A percentile compares a stretch with the other conserved stretches of the same genome.
phyloP scores from a whole-genome alignment of 92 coral and sea anemone genomes.

The Heliopora coerulea region DNA sequence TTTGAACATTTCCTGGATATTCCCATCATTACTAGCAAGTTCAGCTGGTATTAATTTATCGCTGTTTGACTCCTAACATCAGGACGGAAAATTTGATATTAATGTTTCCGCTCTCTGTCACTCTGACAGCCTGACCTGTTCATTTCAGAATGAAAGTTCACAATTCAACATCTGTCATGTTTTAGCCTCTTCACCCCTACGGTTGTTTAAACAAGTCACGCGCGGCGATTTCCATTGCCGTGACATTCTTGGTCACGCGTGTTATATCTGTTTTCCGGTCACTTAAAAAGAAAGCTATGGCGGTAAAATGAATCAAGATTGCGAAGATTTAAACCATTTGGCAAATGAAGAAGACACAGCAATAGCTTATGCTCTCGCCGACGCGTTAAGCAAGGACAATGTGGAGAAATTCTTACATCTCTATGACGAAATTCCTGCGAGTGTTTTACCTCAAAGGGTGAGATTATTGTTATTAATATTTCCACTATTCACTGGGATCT shows the following conservation, averaged over 20 bases:
- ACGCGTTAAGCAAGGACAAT: slow-evolving; percentile 75
- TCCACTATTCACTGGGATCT: neutral
- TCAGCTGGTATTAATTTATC: too few relatives aligned
- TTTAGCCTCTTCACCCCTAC: too few relatives aligned
- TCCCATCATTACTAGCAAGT: too few relatives aligned
- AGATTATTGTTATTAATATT: neutral
- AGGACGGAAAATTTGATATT: too few relatives aligned
- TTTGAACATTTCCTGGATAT: too few relatives aligned
- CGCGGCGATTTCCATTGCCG: slow-evolving; percentile 8
- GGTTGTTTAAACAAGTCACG: too few relatives aligned
- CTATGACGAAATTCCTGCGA: slow-evolving; percentile 88
- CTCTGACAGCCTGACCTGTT: too few relatives aligned
- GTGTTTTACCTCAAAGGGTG: slow-evolving; percentile 40
- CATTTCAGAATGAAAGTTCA: too few relatives aligned
- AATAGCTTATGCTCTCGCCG: slow-evolving; percentile 76
- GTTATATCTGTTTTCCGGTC: slow-evolving; percentile 1
- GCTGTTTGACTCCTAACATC: too few relatives aligned
- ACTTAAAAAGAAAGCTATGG: slow-evolving; percentile 24
- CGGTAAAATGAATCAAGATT: slow-evolving; percentile 45
- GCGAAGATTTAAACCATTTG: slow-evolving; percentile 12
- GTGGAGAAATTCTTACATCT: slow-evolving; percentile 85
- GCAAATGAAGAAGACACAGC: slow-evolving; percentile 58
- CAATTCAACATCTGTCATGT: too few relatives aligned
- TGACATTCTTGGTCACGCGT: slow-evolving; percentile 32
- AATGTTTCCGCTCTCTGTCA: too few relatives aligned